phyloP scores from a whole-genome alignment of 1,140 invertebrate species.

The Eumeta japonica region DNA sequence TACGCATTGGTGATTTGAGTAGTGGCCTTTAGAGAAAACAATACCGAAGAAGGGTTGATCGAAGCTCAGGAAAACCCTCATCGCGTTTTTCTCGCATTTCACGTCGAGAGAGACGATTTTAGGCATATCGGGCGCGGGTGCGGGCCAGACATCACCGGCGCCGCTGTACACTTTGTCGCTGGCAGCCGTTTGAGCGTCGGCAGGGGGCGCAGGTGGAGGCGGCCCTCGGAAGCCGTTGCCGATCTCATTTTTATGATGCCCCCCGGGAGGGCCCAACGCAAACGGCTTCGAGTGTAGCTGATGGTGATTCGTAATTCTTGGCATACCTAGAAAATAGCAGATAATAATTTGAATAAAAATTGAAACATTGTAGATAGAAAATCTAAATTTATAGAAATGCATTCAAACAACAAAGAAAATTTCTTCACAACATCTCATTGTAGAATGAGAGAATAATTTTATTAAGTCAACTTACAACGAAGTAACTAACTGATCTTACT shows the following conservation, averaged over 20 bases:
- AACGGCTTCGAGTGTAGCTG: conserved; percentile 50
- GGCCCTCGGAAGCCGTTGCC: conserved; percentile 64
- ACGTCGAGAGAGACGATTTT: conserved; percentile 89
- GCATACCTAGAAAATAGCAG: conserved; percentile 38
- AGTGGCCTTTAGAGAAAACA: conserved; percentile 90
- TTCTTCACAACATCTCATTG: too few relatives aligned
- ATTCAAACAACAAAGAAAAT: too few relatives aligned
- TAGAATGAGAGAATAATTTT: conserved; percentile 4
- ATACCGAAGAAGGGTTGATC: conserved; percentile 94
- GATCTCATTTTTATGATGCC: conserved; percentile 50
- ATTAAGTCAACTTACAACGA: too few relatives aligned
- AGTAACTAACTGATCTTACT: too few relatives aligned
- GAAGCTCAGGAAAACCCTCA: conserved; percentile 90
- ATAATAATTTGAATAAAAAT: too few relatives aligned
- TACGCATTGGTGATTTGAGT: conserved; percentile 88
- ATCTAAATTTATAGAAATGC: neutral
- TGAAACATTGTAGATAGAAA: conserved; percentile 1
- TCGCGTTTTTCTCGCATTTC: conserved; percentile 90
- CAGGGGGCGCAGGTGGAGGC: conserved; percentile 49
- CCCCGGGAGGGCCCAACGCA: conserved; percentile 49
- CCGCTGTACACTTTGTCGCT: conserved; percentile 53
- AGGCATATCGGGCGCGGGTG: conserved; percentile 80
- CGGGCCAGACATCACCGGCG: conserved; percentile 79
- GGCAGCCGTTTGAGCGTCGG: conserved; percentile 54
- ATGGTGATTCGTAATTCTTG: conserved; percentile 51